Percentiles rank a stretch among this genome's conserved stretches.
These are phyloP conservation scores for Tadarida brasiliensis DNA, from an alignment of 2,797 vertebrate species.

Conservation along the genomic window DNA sequence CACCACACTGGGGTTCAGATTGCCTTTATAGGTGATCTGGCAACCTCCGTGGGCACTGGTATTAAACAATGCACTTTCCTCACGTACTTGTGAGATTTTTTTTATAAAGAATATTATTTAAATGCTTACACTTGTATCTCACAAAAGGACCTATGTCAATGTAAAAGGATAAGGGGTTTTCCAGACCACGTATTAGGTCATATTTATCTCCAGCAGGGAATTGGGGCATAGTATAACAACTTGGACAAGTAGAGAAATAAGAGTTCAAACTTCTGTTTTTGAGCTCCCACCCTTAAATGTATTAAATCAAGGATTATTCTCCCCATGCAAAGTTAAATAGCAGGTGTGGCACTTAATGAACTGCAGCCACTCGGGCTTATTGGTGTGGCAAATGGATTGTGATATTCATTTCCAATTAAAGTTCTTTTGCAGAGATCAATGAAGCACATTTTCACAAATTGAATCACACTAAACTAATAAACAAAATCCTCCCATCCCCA, in stretches of 20 bases:
- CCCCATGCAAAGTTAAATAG: constrained; percentile 86
- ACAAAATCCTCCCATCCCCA: constrained; percentile 85
- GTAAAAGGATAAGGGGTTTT: background rate
- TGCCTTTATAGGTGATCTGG: constrained; percentile 3
- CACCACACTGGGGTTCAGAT: constrained; percentile 42
- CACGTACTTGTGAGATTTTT: background rate
- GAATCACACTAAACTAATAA: constrained; percentile 89
- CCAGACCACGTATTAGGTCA: background rate
- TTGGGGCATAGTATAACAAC: constrained; percentile 1
- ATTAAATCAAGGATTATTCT: constrained; percentile 84
- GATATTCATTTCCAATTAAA: constrained; percentile 90
- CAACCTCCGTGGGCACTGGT: background rate
- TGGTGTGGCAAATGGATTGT: constrained; percentile 89
- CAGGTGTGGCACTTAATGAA: constrained; percentile 90
- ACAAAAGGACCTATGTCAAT: constrained; percentile 11
- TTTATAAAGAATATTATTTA: background rate
- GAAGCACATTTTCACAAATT: constrained; percentile 89
- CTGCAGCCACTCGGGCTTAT: constrained; percentile 85
- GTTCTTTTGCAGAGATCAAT: constrained; percentile 88
- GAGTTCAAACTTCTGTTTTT: constrained; percentile 58
- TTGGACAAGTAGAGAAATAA: constrained; percentile 29
- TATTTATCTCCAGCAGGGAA: constrained; percentile 48
- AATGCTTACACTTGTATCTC: background rate
- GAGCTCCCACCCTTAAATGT: constrained; percentile 71
- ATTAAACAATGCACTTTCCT: background rate